A percentile compares a stretch with the other conserved stretches of the same genome.
These are phyloP conservation scores for Scaptodrosophila latifasciaeformis DNA, from an alignment of 2,888 invertebrate genomes.

Conservation along the genomic window DNA sequence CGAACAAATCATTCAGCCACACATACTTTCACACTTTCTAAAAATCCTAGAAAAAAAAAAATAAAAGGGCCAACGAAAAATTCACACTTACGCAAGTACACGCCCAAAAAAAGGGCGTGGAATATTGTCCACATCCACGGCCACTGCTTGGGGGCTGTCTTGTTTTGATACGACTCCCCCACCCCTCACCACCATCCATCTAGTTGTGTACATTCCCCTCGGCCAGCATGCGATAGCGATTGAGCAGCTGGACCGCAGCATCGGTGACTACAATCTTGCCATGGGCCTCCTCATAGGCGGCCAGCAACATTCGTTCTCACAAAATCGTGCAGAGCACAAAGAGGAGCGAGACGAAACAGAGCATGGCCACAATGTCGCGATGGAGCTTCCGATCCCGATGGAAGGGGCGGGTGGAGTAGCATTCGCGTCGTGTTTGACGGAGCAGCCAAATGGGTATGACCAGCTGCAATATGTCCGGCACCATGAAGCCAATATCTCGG, in stretches of 20 bases:
- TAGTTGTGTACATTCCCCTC: constrained; percentile 52
- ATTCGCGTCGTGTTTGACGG: constrained; percentile 71
- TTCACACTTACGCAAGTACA: constrained; percentile 45
- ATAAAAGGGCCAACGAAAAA: too few species aligned
- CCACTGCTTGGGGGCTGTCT: constrained; percentile 17
- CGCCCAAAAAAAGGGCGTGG: too few species aligned
- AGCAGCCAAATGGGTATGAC: constrained; percentile 78
- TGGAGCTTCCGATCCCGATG: constrained; percentile 73
- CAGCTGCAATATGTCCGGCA: constrained; percentile 80
- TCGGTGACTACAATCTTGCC: constrained; percentile 52
- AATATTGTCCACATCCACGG: constrained; percentile 45
- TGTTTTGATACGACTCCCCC: too few species aligned
- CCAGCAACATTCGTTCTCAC: constrained; percentile 67
- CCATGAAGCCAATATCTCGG: constrained; percentile 82
- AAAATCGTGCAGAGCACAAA: constrained; percentile 74
- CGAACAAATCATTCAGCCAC: background rate
- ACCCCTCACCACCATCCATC: background rate
- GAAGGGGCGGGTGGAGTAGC: constrained; percentile 72
- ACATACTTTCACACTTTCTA: constrained; percentile 1
- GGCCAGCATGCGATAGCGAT: constrained; percentile 54
- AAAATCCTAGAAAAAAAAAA: constrained; percentile 11
- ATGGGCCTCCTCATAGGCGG: constrained; percentile 43
- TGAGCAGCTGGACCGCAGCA: constrained; percentile 44
- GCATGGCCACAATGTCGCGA: constrained; percentile 72
- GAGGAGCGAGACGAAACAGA: constrained; percentile 72